Conservation (phyloP, 2,797 vertebrate species). For the Steatocranus sp. region DNA sequence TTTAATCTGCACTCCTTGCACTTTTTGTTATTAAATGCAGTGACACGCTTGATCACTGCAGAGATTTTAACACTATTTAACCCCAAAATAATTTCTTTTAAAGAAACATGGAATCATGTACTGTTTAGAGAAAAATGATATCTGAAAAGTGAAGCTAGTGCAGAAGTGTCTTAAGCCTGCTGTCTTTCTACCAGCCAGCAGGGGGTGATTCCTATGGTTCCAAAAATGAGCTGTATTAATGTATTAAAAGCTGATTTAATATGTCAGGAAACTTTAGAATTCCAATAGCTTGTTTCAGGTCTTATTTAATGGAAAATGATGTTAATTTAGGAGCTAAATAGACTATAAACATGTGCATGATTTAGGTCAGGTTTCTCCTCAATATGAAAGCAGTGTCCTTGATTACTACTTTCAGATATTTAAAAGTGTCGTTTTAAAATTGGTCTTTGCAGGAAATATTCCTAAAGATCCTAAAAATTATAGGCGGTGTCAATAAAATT, state of each 20-base stretch:
- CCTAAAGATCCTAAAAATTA: background rate
- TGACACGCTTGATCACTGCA: background rate
- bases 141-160: background rate
- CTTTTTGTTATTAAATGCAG: background rate
- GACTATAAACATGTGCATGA: background rate
- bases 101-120: background rate
- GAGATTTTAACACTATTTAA: background rate
- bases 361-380: background rate
- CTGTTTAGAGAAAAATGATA: background rate
- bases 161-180: background rate
- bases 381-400: background rate
- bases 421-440: background rate
- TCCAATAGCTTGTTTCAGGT: background rate
- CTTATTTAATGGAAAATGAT: background rate
- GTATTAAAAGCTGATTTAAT: too few species aligned
- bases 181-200: background rate
- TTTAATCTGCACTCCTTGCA: fast-evolving
- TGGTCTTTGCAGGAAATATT: background rate
- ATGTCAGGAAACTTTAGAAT: too few species aligned
- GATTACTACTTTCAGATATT: background rate
- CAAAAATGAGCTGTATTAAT: background rate
- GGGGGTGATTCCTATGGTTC: background rate
- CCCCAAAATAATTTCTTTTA: fast-evolving
- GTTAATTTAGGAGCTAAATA: background rate
- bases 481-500: background rate